A percentile compares a stretch with the other conserved stretches of the same genome.
These are phyloP conservation scores for Synanthedon formicaeformis DNA, from an alignment of 2,888 invertebrate species.

Conservation along the genomic window DNA sequence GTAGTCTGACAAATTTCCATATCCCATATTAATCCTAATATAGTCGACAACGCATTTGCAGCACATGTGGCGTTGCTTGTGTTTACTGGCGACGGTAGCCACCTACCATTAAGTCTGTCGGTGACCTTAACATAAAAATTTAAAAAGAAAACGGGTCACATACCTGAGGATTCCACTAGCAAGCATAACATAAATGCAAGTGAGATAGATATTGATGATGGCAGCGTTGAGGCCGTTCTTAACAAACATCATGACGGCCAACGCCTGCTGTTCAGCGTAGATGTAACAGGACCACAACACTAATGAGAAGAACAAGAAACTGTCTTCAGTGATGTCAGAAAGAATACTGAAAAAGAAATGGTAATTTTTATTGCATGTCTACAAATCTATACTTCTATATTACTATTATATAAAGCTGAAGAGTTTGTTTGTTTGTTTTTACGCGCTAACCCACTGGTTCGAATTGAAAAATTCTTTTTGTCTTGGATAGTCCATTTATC, in stretches of 20 bases:
- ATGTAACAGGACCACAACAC: constrained; percentile 88
- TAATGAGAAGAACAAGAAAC: constrained; percentile 77
- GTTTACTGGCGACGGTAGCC: too few relatives aligned
- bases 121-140: background rate
- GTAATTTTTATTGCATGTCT: background rate
- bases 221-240: constrained; percentile 83
- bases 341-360: constrained; percentile 54
- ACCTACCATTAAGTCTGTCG: too few relatives aligned
- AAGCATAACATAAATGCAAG: constrained; percentile 77
- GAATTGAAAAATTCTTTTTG: too few relatives aligned
- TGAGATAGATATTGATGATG: constrained; percentile 82
- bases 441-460: too few relatives aligned
- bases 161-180: constrained; percentile 85
- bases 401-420: too few relatives aligned
- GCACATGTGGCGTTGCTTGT: too few relatives aligned
- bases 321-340: constrained; percentile 66
- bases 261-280: constrained; percentile 86
- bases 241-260: constrained; percentile 84
- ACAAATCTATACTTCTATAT: too few relatives aligned
- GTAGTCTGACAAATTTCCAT: too few relatives aligned
- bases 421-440: too few relatives aligned
- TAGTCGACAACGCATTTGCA: too few relatives aligned
- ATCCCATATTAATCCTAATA: too few relatives aligned
- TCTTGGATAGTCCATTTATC: too few relatives aligned
- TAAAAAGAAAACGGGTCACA: background rate